Percentiles rank a stretch among this genome's conserved stretches.
phyloP scores from a whole-genome alignment of 2,888 invertebrate species.

The Drosophila pseudotalamancana region DNA sequence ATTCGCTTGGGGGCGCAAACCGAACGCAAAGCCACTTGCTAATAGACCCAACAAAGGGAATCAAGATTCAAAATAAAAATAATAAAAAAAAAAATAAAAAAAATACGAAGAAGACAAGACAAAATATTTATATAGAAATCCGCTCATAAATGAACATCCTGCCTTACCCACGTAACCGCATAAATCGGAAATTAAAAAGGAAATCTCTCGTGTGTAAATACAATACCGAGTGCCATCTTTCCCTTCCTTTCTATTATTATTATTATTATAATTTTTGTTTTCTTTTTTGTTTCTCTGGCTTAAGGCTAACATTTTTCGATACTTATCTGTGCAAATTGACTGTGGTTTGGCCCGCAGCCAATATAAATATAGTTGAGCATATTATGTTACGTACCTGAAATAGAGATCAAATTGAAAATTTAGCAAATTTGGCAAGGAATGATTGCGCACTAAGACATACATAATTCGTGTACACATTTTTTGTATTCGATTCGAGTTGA shows the following conservation, averaged over 20 bases:
- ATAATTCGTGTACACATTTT: not conserved
- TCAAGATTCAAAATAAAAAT: slow-evolving; percentile 12
- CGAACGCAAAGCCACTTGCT: slow-evolving; percentile 21
- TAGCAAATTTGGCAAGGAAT: not conserved
- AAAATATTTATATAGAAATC: slow-evolving; percentile 10
- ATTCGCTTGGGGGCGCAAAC: slow-evolving; percentile 16
- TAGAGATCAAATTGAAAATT: slow-evolving; percentile 15
- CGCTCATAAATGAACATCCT: slow-evolving; percentile 43
- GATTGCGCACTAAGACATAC: not conserved
- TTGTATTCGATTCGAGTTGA: too few relatives aligned
- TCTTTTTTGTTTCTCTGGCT: slow-evolving; percentile 4
- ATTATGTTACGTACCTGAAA: slow-evolving; percentile 59
- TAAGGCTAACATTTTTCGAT: slow-evolving; percentile 40
- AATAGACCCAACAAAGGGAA: slow-evolving; percentile 37
- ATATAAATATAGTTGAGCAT: slow-evolving; percentile 10
- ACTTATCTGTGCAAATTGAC: slow-evolving; percentile 57
- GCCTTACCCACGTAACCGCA: slow-evolving; percentile 20
- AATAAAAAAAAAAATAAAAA: not conserved
- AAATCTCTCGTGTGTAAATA: slow-evolving; percentile 53
- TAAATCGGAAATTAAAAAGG: slow-evolving; percentile 68
- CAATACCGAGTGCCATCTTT: slow-evolving; percentile 4
- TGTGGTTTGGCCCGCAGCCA: not conserved
- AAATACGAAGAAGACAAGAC: not conserved
- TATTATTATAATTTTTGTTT: too few relatives aligned
- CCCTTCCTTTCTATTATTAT: not conserved